Percentiles rank a stretch among this genome's conserved stretches.
These are phyloP conservation scores for Stenotaenia linearis DNA, from an alignment of 2,888 invertebrate genomes.

Conservation along the genomic window DNA sequence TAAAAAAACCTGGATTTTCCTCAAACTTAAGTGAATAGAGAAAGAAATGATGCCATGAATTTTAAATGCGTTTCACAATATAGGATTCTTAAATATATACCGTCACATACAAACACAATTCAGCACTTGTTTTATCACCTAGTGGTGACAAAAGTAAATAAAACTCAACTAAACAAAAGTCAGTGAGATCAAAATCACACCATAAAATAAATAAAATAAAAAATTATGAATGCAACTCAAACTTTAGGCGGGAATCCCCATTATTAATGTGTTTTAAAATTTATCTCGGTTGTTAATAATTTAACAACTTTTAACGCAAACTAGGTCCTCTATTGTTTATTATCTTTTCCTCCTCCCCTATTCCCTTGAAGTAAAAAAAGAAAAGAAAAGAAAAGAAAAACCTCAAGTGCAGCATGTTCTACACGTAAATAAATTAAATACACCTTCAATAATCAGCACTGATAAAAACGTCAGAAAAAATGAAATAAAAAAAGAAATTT, in stretches of 20 bases:
- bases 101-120: not conserved
- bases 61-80: constrained; percentile 10
- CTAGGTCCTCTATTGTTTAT: not conserved
- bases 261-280: not conserved
- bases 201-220: not conserved
- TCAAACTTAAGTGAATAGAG: not conserved
- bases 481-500: not conserved
- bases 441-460: not conserved
- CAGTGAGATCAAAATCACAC: not conserved
- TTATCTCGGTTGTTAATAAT: not conserved
- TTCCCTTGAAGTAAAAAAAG: not conserved
- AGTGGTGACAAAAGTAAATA: constrained; percentile 17
- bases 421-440: constrained; percentile 13
- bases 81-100: constrained; percentile 3
- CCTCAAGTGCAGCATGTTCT: not conserved
- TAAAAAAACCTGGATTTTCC: not conserved
- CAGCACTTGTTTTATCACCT: constrained; percentile 13
- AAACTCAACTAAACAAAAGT: not conserved
- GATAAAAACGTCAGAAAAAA: not conserved
- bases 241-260: not conserved
- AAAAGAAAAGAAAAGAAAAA: too few relatives aligned
- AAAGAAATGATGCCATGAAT: not conserved
- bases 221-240: not conserved
- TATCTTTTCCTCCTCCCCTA: not conserved
- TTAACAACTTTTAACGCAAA: not conserved